Percentiles rank a stretch among this genome's conserved stretches.
Evolutionary conservation across 2,113 vertebrate species (phyloP).

Genomic region (Petromus typicus): DNA sequence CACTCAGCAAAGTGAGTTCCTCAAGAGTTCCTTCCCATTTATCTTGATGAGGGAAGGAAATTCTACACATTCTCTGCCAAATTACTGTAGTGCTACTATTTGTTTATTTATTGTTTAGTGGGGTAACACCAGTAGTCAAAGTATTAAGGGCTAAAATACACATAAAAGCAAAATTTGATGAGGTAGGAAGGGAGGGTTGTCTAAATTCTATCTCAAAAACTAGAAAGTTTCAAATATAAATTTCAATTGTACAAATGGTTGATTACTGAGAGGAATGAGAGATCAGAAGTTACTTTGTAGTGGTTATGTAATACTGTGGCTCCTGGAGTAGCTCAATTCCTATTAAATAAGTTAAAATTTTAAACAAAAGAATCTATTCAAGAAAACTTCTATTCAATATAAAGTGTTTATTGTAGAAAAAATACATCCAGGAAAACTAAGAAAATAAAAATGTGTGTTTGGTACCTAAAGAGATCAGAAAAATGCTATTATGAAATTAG

Average conservation of each 20-base stretch:
- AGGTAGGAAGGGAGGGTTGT: neutral
- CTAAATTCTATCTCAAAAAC: neutral
- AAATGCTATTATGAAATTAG: conserved; percentile 19
- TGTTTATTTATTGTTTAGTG: neutral
- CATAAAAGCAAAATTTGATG: neutral
- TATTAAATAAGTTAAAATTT: conserved; percentile 47
- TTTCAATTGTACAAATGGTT: neutral
- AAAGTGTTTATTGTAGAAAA: neutral
- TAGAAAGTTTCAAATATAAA: neutral
- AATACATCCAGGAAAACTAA: neutral
- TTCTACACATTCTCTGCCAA: neutral
- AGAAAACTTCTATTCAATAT: neutral
- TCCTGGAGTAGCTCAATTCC: neutral
- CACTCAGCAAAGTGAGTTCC: neutral
- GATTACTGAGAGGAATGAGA: neutral
- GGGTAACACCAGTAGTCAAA: neutral
- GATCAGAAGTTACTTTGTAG: neutral
- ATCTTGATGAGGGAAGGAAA: conserved; percentile 37
- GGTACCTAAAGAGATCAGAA: conserved; percentile 7
- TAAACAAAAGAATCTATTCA: neutral
- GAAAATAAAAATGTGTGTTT: conserved; percentile 34
- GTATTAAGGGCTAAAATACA: neutral
- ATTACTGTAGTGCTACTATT: neutral
- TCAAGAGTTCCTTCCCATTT: neutral
- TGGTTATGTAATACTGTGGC: neutral